Evolutionary conservation across 2,113 vertebrate species (phyloP).

Genomic region (Oncorhynchus nerka): DNA sequence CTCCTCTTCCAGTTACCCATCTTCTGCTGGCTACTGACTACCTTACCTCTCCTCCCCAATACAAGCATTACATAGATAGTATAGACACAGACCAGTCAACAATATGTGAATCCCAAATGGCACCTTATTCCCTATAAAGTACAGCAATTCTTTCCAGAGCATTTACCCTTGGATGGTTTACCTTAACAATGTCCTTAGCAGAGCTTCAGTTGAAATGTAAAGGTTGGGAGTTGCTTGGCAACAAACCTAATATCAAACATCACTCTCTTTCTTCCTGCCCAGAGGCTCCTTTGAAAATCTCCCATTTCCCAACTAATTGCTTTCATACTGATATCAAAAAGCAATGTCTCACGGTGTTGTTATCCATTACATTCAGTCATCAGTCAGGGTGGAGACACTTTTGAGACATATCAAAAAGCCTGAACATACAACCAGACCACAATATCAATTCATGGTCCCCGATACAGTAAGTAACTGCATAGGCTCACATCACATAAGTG

Average conservation of each 20-base stretch:
- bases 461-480: too few species aligned
- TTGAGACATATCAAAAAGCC: neutral
- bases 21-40: neutral
- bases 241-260: conserved; percentile 1
- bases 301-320: conserved; percentile 4
- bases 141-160: too few species aligned
- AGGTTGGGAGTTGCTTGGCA: neutral
- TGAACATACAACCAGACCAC: too few species aligned
- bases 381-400: neutral
- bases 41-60: neutral
- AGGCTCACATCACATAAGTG: too few species aligned
- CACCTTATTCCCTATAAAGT: too few species aligned
- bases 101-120: neutral
- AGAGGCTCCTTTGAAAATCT: conserved; percentile 5
- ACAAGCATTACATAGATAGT: neutral
- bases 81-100: neutral
- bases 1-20: neutral
- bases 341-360: neutral
- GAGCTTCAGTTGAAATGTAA: neutral
- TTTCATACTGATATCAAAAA: conserved; percentile 1
- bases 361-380: neutral
- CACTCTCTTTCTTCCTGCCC: neutral
- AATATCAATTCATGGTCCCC: too few species aligned
- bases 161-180: neutral
- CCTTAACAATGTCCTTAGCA: neutral